Evolutionary conservation across 2,113 vertebrate genomes (phyloP), one percentile per base, ranked within the genome.

Genomic region (Phainopepla nitens): DNA sequence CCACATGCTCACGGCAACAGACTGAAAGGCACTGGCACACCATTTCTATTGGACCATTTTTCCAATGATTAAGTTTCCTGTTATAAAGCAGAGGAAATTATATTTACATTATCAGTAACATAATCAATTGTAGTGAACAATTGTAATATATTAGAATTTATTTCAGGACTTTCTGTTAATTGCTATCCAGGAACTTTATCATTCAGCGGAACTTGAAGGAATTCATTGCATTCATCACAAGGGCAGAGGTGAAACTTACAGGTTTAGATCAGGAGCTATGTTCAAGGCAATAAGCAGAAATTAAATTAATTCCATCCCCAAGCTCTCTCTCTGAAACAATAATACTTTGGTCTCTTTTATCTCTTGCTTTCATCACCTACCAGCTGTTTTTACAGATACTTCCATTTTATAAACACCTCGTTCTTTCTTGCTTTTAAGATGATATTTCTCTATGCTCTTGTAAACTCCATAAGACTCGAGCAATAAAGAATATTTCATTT

Each of bases 31-130:
- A 90, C 51, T 61, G 82, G 76, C 22, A 13, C 2, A 5, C 42
- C 44, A 54, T 29, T 65, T 64, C 60, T 41, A 18, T 56, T n/a
- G 29, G 42, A 50, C 44, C 68, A 25, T 82, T 93, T 82, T 76
- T 14, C 51, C 57, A 77, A 7, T 60, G 33, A 94, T 90, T 91
- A 77, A 90, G 61, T 87, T 94, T 87, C 84, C 47, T 89, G 76
- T 31, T 92, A 69, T 25, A 81, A 96, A 73, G 47, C 62, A 84
- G 65, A 72, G 54, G 62, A 93, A 96, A 96, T 94, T 89, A 83
- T 71, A 44, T 87, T 96, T 94, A 93, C 18, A 11, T 70, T 89
- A 90, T 87, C 90, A 89, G 90, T 94, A 93, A 83, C 10, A 3
- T 41, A 93, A 96, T 96, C 70, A 93, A 76, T 91, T 91, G 88